phyloP scores from a whole-genome alignment of 2,888 invertebrate species.

The Plebejus anna region DNA sequence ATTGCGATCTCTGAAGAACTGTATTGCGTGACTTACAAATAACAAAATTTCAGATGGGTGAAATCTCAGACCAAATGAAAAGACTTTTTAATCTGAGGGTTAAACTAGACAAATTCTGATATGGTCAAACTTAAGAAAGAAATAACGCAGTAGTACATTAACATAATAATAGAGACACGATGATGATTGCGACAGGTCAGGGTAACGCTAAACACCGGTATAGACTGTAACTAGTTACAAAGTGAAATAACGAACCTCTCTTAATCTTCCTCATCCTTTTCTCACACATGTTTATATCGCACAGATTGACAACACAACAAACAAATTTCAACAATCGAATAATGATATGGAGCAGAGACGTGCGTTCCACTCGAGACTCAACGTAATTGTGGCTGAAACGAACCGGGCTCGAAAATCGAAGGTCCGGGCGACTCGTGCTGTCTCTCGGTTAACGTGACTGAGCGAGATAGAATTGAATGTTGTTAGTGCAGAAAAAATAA shows the following conservation, averaged over 20 bases:
- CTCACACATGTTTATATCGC: constrained; percentile 58
- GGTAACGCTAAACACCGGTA: constrained; percentile 27
- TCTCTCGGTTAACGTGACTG: constrained; percentile 34
- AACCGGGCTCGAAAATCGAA: constrained; percentile 43
- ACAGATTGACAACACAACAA: constrained; percentile 46
- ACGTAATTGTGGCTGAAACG: constrained; percentile 33
- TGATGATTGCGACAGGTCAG: constrained; percentile 39
- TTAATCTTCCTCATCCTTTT: constrained; percentile 59
- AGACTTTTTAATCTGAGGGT: no score
- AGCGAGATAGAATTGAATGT: constrained; percentile 40
- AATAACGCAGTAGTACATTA: neutral
- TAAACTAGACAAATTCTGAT: neutral
- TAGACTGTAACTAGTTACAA: neutral
- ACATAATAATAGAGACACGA: neutral
- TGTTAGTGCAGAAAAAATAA: constrained; percentile 32
- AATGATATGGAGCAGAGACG: constrained; percentile 33
- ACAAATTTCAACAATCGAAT: constrained; percentile 34
- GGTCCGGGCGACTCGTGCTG: constrained; percentile 35
- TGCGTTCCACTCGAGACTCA: constrained; percentile 36
- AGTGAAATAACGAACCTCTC: constrained; percentile 49
- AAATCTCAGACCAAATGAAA: no score
- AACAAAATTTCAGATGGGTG: neutral
- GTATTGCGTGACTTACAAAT: neutral
- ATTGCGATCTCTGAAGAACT: neutral
- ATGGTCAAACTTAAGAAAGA: neutral